A percentile compares a stretch with the other conserved stretches of the same genome.
phyloP scores from a whole-genome alignment of 92 coral and sea anemone genomes.

The Meandrina meandrites region DNA sequence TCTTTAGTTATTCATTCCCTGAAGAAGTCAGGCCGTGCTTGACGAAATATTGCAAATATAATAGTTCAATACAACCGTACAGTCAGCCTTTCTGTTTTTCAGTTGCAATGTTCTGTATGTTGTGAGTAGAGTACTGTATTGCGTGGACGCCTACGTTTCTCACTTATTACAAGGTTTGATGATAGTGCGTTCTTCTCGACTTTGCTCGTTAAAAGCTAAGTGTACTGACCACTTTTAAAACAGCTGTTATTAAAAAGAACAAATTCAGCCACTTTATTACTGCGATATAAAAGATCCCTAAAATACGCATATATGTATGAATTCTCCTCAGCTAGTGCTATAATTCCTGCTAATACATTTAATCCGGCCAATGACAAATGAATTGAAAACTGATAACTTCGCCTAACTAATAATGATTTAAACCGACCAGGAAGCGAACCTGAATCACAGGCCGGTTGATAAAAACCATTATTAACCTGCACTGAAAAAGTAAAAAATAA shows the following conservation, averaged over 20 bases:
- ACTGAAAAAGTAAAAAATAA: background rate
- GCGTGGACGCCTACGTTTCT: no score
- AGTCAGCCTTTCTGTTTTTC: no score
- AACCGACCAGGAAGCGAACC: slow-evolving; percentile 1
- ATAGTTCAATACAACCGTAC: no score
- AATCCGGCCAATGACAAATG: background rate
- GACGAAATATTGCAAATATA: no score
- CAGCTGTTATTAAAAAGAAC: background rate
- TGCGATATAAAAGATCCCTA: slow-evolving; percentile 23
- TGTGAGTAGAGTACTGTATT: no score
- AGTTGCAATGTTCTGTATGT: no score
- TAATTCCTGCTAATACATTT: background rate
- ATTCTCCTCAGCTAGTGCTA: background rate
- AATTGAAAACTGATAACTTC: slow-evolving; percentile 15
- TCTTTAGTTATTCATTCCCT: no score
- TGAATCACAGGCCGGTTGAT: background rate
- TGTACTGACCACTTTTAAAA: no score
- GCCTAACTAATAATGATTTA: slow-evolving; percentile 28
- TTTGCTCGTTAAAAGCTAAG: no score
- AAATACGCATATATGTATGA: background rate
- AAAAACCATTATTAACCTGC: slow-evolving; percentile 15
- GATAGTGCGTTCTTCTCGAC: no score
- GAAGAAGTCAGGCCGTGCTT: no score
- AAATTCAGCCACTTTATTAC: slow-evolving; percentile 12
- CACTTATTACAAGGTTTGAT: no score